Evolutionary conservation across 1,140 invertebrate genomes (phyloP).

Genomic region (Drosophila auraria): DNA sequence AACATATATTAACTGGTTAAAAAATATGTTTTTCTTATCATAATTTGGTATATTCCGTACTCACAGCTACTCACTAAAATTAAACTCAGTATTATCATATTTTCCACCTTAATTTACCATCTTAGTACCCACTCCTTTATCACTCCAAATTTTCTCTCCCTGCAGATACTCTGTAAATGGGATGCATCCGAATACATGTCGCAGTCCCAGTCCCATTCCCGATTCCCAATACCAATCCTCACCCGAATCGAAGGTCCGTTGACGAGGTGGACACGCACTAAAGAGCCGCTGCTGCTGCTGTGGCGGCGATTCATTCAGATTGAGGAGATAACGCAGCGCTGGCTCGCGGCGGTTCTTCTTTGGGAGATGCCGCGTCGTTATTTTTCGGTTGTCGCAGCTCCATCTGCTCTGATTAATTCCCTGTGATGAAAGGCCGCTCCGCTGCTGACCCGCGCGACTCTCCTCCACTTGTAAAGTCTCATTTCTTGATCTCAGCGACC

Average conservation of each 20-base stretch:
- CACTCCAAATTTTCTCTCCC: neutral
- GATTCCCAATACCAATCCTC: conserved; percentile 11
- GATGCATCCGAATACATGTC: conserved; percentile 22
- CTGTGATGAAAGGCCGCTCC: conserved; percentile 76
- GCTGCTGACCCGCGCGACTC: conserved; percentile 9
- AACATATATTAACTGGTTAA: neutral
- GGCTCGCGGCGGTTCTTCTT: conserved; percentile 36
- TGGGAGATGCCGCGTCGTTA: conserved; percentile 77
- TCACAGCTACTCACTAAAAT: too few species aligned
- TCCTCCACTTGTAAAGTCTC: conserved; percentile 8
- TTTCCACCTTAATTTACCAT: neutral
- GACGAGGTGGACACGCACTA: conserved; percentile 48
- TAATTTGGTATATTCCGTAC: neutral
- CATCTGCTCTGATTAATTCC: conserved; percentile 80
- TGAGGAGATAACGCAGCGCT: conserved; percentile 65
- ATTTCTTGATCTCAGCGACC: conserved; percentile 24
- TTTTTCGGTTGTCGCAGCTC: conserved; percentile 77
- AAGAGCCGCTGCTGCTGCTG: conserved; percentile 41
- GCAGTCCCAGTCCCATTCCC: conserved; percentile 5
- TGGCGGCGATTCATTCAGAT: conserved; percentile 51
- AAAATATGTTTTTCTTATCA: neutral
- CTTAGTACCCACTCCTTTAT: too few species aligned
- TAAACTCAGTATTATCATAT: too few species aligned
- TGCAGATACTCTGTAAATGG: conserved; percentile 36
- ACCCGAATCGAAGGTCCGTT: conserved; percentile 10